phyloP scores from a whole-genome alignment of 2,797 vertebrate species.

The Microctenopoma stevenorrisi region DNA sequence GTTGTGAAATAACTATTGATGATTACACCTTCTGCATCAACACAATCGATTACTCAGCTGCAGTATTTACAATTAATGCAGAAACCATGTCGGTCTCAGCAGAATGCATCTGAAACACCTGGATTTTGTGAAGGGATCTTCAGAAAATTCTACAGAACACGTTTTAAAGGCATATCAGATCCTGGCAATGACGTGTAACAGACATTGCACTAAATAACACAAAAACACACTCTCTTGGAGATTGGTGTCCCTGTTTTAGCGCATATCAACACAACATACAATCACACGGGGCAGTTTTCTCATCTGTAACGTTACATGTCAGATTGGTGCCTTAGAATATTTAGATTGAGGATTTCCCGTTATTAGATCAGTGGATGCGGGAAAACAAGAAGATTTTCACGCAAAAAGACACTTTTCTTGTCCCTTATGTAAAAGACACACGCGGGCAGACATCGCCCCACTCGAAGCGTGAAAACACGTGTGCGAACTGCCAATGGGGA shows the following conservation, averaged over 20 bases:
- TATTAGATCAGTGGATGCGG: background rate
- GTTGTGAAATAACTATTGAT: slow-evolving; percentile 37
- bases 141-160: slow-evolving; percentile 12
- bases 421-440: background rate
- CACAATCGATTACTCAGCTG: slow-evolving; percentile 53
- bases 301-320: background rate
- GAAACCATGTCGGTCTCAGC: slow-evolving; percentile 39
- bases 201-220: background rate
- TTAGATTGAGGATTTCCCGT: background rate
- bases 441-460: background rate
- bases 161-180: slow-evolving; percentile 7
- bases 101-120: slow-evolving; percentile 33
- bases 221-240: background rate
- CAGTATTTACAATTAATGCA: slow-evolving; percentile 45
- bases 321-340: background rate
- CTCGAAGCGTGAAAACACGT: background rate
- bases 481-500: slow-evolving; percentile 6
- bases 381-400: background rate
- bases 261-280: background rate
- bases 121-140: slow-evolving; percentile 28
- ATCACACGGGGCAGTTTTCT: background rate
- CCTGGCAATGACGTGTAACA: background rate
- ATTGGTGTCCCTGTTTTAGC: background rate
- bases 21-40: slow-evolving; percentile 28
- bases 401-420: background rate